Percentiles rank a stretch among this genome's conserved stretches.
Conservation (phyloP, 1,140 invertebrate species). For the Aphidius ervi region DNA sequence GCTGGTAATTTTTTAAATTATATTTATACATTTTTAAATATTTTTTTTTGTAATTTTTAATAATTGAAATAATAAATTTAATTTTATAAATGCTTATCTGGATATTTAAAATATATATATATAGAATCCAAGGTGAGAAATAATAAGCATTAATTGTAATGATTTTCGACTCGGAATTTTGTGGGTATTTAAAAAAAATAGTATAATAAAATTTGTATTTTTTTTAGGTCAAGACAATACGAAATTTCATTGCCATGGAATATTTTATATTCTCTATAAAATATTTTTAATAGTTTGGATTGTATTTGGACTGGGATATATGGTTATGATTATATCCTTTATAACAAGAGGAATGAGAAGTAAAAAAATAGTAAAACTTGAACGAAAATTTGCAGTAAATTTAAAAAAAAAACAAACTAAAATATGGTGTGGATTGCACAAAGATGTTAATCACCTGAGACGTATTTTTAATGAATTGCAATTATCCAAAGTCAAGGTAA, state of each 20-base stretch:
- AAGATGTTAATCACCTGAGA: slow-evolving; percentile 69
- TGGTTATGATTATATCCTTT: slow-evolving; percentile 87
- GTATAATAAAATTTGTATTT: not conserved
- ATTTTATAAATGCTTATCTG: not conserved
- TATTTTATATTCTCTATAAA: slow-evolving; percentile 67
- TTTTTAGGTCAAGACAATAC: slow-evolving; percentile 46
- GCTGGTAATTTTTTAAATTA: slow-evolving; percentile 58
- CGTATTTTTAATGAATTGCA: slow-evolving; percentile 75
- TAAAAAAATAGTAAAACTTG: slow-evolving; percentile 69
- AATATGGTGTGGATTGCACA: slow-evolving; percentile 73
- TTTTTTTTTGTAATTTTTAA: not conserved
- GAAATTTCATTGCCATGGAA: slow-evolving; percentile 52
- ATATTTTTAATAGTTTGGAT: slow-evolving; percentile 79
- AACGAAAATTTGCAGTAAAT: slow-evolving; percentile 70
- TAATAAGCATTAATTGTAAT: not conserved
- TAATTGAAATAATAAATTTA: not conserved
- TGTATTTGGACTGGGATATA: slow-evolving; percentile 84
- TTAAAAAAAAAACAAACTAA: slow-evolving; percentile 73
- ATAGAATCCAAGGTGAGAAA: not conserved
- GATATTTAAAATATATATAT: not conserved
- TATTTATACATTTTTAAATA: too few relatives aligned
- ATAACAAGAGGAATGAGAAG: slow-evolving; percentile 71
- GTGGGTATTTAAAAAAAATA: too few relatives aligned
- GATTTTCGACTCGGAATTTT: too few relatives aligned
- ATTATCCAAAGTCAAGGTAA: slow-evolving; percentile 72